Evolutionary conservation across 2,888 invertebrate genomes (phyloP).

Genomic region (Prosapia bicincta): DNA sequence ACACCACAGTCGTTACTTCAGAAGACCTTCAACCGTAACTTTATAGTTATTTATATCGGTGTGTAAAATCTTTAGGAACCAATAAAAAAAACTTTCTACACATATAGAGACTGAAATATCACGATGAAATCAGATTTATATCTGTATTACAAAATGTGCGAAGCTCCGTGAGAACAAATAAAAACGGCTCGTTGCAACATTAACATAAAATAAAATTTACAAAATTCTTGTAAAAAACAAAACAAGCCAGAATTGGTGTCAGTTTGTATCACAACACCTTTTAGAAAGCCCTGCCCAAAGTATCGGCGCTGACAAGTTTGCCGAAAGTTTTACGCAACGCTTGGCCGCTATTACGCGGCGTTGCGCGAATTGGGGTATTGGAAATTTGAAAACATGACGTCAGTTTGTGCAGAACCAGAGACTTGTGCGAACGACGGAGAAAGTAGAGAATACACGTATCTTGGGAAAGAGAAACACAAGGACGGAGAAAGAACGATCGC

Average conservation of each 20-base stretch:
- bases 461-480: background rate
- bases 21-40: no score
- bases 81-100: background rate
- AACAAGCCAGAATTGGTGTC: background rate
- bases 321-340: background rate
- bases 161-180: background rate
- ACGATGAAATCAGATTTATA: no score
- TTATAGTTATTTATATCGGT: no score
- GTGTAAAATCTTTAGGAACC: background rate
- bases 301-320: background rate
- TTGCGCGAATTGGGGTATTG: no score
- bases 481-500: background rate
- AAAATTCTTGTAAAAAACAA: background rate
- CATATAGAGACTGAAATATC: background rate
- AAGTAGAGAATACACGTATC: background rate
- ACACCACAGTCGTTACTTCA: no score
- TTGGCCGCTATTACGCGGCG: background rate
- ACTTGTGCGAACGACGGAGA: background rate
- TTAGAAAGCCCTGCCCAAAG: background rate
- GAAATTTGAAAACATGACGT: no score
- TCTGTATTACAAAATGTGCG: background rate
- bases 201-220: background rate
- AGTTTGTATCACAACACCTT: background rate
- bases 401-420: no score
- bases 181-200: background rate